Conservation (phyloP, 2,797 vertebrate species). For the Benthosema pterotum region DNA sequence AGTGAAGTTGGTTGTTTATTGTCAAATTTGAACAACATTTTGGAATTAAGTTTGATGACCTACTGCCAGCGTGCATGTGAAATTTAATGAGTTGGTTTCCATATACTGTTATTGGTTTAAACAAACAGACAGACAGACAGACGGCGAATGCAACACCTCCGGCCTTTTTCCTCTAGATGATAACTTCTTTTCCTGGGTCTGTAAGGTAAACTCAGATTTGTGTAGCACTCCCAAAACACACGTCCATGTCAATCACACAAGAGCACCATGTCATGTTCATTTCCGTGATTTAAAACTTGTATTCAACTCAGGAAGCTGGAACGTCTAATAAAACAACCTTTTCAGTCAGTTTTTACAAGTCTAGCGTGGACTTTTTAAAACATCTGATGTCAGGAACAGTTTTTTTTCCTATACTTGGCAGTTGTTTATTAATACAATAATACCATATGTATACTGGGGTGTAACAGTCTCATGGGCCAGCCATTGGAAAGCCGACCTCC, state of each 20-base stretch:
- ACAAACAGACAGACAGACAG: too few relatives aligned
- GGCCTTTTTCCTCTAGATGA: not conserved
- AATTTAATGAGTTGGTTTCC: too few relatives aligned
- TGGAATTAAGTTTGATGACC: too few relatives aligned
- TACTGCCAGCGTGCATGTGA: too few relatives aligned
- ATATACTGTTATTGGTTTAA: too few relatives aligned
- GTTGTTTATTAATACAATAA: conserved; percentile 3
- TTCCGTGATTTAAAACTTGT: conserved; percentile 20
- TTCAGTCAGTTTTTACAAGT: conserved; percentile 5
- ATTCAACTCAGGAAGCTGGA: conserved; percentile 12
- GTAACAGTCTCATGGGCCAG: too few relatives aligned
- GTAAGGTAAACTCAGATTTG: conserved; percentile 40
- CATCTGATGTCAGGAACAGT: not conserved
- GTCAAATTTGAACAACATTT: too few relatives aligned
- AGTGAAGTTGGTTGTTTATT: too few relatives aligned
- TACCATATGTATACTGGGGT: not conserved
- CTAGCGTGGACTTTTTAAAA: not conserved
- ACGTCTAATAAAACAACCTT: conserved; percentile 11
- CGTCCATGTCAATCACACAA: not conserved
- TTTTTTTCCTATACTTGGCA: not conserved
- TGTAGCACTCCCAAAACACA: conserved; percentile 21
- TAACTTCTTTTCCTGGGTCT: conserved; percentile 51
- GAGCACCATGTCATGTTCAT: conserved; percentile 13
- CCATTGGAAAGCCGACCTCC: too few relatives aligned
- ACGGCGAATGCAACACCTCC: too few relatives aligned